Percentiles rank a stretch among this genome's conserved stretches.
phyloP scores from a whole-genome alignment of 1,140 invertebrate species.

The Galleria mellonella region DNA sequence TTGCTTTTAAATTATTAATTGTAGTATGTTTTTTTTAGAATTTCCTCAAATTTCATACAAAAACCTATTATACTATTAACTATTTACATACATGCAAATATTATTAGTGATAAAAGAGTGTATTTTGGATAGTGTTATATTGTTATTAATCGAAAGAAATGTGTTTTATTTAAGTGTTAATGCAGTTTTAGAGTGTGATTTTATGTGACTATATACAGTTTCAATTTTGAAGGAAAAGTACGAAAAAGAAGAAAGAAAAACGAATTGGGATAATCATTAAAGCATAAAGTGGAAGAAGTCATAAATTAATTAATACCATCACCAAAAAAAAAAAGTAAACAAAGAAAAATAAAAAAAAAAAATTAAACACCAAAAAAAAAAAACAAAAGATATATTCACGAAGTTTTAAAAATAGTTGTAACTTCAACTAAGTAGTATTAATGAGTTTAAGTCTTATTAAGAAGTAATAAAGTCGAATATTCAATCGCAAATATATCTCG shows the following conservation, averaged over 20 bases:
- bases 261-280: constrained; percentile 40
- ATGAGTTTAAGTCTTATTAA: too few species aligned
- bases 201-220: background rate
- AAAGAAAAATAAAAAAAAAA: background rate
- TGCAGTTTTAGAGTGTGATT: background rate
- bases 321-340: background rate
- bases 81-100: too few species aligned
- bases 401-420: background rate
- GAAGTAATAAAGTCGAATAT: too few species aligned
- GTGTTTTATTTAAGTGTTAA: too few species aligned
- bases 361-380: constrained; percentile 1
- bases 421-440: too few species aligned
- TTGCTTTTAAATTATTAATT: too few species aligned
- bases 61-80: too few species aligned
- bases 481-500: background rate
- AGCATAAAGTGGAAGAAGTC: constrained; percentile 14
- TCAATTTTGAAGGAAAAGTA: background rate
- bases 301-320: background rate
- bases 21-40: too few species aligned
- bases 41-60: too few species aligned
- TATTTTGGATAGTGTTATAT: too few species aligned
- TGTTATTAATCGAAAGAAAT: too few species aligned
- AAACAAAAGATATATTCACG: background rate
- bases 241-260: constrained; percentile 10
- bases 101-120: too few species aligned